Evolutionary conservation across 2,113 vertebrate species (phyloP).

Genomic region (Fregata magnificens): DNA sequence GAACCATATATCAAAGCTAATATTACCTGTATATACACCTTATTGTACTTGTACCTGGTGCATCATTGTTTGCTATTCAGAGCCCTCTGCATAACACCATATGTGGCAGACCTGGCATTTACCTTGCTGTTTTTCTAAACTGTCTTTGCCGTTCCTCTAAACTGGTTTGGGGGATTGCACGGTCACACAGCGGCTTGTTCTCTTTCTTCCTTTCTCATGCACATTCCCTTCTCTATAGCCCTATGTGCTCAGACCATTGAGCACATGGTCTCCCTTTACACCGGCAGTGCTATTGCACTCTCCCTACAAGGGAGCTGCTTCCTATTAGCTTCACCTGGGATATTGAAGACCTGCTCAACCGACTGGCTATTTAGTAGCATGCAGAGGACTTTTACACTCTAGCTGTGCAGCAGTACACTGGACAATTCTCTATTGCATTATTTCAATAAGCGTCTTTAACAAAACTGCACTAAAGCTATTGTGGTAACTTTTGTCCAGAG

Average conservation of each 20-base stretch:
- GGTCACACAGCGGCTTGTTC: not conserved
- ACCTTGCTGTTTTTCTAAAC: not conserved
- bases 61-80: not conserved
- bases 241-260: not conserved
- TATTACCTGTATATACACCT: not conserved
- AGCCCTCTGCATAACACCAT: not conserved
- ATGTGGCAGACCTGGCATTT: not conserved
- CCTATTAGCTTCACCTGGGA: not conserved
- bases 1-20: not conserved
- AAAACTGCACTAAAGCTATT: not conserved
- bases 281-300: not conserved
- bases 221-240: not conserved
- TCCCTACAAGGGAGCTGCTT: not conserved
- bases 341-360: not conserved
- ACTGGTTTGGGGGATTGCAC: not conserved
- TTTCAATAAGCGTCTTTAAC: not conserved
- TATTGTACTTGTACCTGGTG: not conserved
- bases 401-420: not conserved
- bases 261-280: not conserved
- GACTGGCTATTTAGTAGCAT: not conserved
- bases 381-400: not conserved
- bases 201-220: not conserved
- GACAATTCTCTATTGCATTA: not conserved
- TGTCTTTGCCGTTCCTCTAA: not conserved
- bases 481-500: not conserved